phyloP scores from a whole-genome alignment of 2,888 invertebrate genomes.

The Polymixis flavicincta region DNA sequence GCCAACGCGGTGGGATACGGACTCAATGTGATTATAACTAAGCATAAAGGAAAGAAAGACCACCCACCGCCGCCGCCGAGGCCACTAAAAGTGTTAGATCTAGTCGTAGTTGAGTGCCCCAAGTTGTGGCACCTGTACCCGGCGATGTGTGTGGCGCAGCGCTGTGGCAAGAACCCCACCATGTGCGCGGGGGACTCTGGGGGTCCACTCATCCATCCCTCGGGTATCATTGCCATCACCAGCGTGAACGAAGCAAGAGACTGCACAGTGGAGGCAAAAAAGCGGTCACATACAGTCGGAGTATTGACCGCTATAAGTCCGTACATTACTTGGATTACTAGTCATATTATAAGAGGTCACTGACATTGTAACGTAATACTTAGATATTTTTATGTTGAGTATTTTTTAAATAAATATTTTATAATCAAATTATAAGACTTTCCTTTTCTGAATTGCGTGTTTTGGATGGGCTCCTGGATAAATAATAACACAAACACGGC shows the following conservation, averaged over 20 bases:
- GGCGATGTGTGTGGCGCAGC: conserved; percentile 13
- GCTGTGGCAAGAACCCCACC: conserved; percentile 12
- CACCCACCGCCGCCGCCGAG: background rate
- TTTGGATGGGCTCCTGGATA: background rate
- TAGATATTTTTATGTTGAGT: no score
- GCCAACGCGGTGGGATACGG: conserved; percentile 5
- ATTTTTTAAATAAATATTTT: conserved; percentile 5
- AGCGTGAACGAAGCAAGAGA: conserved; percentile 21
- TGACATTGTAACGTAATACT: background rate
- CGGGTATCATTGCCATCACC: conserved; percentile 24
- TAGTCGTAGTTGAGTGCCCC: conserved; percentile 12
- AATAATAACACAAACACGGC: background rate
- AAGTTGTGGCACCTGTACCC: conserved; percentile 7
- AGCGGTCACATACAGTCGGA: conserved; percentile 9
- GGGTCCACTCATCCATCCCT: conserved; percentile 25
- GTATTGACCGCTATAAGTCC: conserved; percentile 25
- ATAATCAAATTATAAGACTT: background rate
- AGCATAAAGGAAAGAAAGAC: background rate
- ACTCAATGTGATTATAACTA: conserved; percentile 1
- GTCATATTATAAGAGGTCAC: conserved; percentile 5
- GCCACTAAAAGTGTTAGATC: conserved; percentile 7
- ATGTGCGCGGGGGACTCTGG: conserved; percentile 29
- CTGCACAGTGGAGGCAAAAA: conserved; percentile 11
- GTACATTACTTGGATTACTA: conserved; percentile 36
- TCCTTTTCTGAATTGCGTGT: background rate